These are phyloP conservation scores for Ophiodon elongatus DNA, from an alignment of 2,113 vertebrate species.

Conservation along the genomic window DNA sequence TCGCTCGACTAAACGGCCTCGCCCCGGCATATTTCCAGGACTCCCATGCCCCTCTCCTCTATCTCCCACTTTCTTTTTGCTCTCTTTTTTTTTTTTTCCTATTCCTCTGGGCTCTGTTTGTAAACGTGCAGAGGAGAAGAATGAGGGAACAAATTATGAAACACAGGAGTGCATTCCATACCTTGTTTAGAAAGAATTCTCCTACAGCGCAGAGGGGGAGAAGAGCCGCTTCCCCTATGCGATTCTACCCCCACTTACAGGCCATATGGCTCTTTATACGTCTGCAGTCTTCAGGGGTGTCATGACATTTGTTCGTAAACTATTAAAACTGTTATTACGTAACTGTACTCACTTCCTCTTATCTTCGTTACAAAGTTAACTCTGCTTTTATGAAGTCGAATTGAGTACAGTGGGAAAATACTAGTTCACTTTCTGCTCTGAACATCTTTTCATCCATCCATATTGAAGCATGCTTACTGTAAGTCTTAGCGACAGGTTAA, in stretches of 20 bases:
- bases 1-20: slow-evolving; percentile 42
- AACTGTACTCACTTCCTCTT: slow-evolving; percentile 5
- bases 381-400: not conserved
- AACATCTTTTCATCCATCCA: not conserved
- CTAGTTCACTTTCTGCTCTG: not conserved
- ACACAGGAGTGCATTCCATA: slow-evolving; percentile 86
- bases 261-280: slow-evolving; percentile 67
- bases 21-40: slow-evolving; percentile 58
- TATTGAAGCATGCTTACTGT: not conserved
- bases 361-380: not conserved
- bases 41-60: slow-evolving; percentile 35
- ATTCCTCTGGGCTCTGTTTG: slow-evolving; percentile 69
- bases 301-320: slow-evolving; percentile 38
- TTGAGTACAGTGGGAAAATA: not conserved
- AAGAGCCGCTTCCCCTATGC: slow-evolving; percentile 54
- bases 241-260: slow-evolving; percentile 63
- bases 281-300: slow-evolving; percentile 37
- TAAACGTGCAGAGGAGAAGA: slow-evolving; percentile 78
- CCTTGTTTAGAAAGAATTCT: slow-evolving; percentile 87
- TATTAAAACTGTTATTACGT: not conserved
- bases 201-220: slow-evolving; percentile 66
- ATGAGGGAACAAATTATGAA: slow-evolving; percentile 84
- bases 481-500: slow-evolving; percentile 14
- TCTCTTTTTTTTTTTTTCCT: slow-evolving; percentile 27
- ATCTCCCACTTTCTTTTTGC: slow-evolving; percentile 30